These are phyloP conservation scores for Alloplasta piceator DNA, from an alignment of 2,888 invertebrate species.

Conservation along the genomic window DNA sequence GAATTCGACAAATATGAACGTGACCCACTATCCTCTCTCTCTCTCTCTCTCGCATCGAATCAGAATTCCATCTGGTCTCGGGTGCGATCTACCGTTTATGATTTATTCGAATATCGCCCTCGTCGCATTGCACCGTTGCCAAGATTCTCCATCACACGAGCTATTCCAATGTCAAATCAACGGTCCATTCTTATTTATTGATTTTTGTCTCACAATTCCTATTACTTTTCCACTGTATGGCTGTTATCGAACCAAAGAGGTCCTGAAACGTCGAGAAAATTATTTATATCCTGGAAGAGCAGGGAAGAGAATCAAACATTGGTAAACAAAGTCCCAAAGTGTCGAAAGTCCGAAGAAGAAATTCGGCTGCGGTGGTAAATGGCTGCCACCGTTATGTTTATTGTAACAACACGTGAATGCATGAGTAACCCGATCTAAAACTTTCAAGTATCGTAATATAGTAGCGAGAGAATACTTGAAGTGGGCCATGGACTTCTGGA, in stretches of 20 bases:
- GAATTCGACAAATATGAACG: background rate
- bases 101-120: constrained; percentile 57
- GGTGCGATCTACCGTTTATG: constrained; percentile 58
- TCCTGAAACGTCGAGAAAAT: too few species aligned
- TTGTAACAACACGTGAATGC: background rate
- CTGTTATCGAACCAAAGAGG: too few species aligned
- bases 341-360: constrained; percentile 33
- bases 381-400: background rate
- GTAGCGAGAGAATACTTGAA: constrained; percentile 30
- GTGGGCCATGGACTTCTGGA: constrained; percentile 1
- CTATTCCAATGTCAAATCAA: too few species aligned
- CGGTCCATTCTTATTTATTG: too few species aligned
- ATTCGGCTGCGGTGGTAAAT: constrained; percentile 24
- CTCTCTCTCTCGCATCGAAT: constrained; percentile 46
- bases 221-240: too few species aligned
- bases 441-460: constrained; percentile 21
- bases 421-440: constrained; percentile 30
- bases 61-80: constrained; percentile 62
- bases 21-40: constrained; percentile 26
- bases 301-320: too few species aligned
- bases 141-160: background rate
- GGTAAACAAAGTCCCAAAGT: too few species aligned
- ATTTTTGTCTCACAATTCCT: too few species aligned
- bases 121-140: constrained; percentile 38
- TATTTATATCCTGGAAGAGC: too few species aligned